Base-by-base conservation (phyloP, 2,888 invertebrate species). In the Heliconius sara region DNA sequence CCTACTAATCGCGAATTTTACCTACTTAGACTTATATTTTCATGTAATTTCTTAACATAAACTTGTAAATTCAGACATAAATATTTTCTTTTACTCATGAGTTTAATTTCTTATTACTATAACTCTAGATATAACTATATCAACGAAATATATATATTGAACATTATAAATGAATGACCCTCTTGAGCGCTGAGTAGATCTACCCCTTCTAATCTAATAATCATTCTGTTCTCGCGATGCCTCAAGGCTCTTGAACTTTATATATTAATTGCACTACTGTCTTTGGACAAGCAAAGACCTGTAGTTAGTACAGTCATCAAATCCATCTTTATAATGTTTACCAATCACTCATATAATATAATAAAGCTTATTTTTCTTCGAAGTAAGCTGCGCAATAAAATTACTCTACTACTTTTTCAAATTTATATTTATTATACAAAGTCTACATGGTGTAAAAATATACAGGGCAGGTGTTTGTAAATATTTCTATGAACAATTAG, bases 221-320 rank as follows among this genome's bases (percentile, higher is more conserved):
- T 27, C 27, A 27, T 85, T 85, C 83, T 84, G 83, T 86, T 84
- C 84, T 88, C 89, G 39, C 43, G 7, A 30, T n/a, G 0, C 25
- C 91, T 91, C 88, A 89, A 84, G 93, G 91, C 87, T 91, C 89
- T 90, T 91, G 92, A 93, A 91, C 93, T 84, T 87, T 79, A 84
- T 89, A 89, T 90, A 88, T 91, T 92, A 91, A 91, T 91, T 90
- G 90, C 85, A 85, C 87, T 85, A 85, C 70, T 83, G 85, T 85
- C 86, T 79, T 67, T 74, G 52, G 57, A 63, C 57, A 78, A 74
- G 65, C 74, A 70, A 60, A n/a, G 60, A 12, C 76, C 43, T 71
- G 16, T 27, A 13, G 57, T 39, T 65, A 63, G 72, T 79, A 52
- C 67, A 75, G 60, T 7, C 34, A 66, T 43, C 34, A 65, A 47